Evolutionary conservation across 2,888 invertebrate genomes (phyloP), one percentile per base, ranked within the genome.

Genomic region (Cremastinae sp.): DNA sequence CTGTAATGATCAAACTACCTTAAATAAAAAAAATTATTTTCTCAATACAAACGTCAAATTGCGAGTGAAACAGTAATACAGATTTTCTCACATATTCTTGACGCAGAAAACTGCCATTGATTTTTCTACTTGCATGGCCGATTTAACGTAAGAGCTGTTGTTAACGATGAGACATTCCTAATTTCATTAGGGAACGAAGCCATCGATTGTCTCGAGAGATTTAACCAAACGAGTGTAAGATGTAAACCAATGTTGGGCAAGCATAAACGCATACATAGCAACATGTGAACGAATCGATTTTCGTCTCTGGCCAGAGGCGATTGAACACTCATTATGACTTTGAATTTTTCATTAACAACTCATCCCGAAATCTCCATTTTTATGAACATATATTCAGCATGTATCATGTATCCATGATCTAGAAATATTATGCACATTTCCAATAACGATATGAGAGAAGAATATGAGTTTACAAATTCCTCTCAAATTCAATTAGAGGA

Each of bases 131-230:
- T 28, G 28, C 2, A 28, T 28, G 5, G 28, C 28, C 5, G 28
- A 28, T 20, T 1, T 2, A n/a, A 20, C n/a, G n/a, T n/a, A 2
- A 5, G 22, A 55, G 18, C 1, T 39, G 35, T 16, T 14, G 16
- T 37, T 20, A 10, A 28, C 12, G 16, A 22, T 43, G 18, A 43
- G 8, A 14, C 41, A 10, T 22, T 58, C 8, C 28, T 58, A 70
- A 65, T 65, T 59, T 70, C 16, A 59, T 70, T 75, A 61, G 53
- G 28, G 65, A 70, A 70, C 47, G 70, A 75, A 75, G 64, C 65
- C 65, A 51, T 45, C 61, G 39, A 64, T 70, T 35, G 59, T 59
- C 59, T 55, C 9, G 51, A 3, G 39, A 39, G 58, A 58, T 58
- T 39, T 39, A 22, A 58, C 16, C 1, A 14, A 22, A 14, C 14